These are phyloP conservation scores for Oithona nana DNA, from an alignment of 2,888 invertebrate genomes.

Conservation along the genomic window DNA sequence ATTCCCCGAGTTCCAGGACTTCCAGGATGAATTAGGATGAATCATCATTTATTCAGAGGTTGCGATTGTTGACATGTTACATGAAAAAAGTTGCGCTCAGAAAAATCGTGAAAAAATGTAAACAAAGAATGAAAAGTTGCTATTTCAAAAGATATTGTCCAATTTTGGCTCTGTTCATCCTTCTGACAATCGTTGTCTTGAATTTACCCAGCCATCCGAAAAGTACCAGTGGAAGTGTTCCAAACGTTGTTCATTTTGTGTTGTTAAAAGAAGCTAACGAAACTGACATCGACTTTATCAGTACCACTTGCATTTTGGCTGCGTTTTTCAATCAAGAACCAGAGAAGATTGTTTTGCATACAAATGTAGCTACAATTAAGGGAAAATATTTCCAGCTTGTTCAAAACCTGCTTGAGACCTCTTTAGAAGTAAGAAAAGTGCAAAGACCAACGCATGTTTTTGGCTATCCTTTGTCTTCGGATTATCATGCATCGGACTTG, in stretches of 20 bases:
- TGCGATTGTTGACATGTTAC: too few relatives aligned
- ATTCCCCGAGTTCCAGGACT: too few relatives aligned
- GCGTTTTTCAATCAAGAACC: conserved; percentile 7
- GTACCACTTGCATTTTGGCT: not conserved
- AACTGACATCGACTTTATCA: not conserved
- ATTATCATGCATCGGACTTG: conserved; percentile 24
- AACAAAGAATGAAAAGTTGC: too few relatives aligned
- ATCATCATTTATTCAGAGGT: too few relatives aligned
- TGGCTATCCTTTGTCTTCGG: conserved; percentile 22
- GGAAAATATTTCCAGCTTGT: not conserved
- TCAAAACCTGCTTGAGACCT: not conserved
- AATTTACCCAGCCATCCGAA: too few relatives aligned
- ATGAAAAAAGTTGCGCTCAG: too few relatives aligned
- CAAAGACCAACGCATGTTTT: conserved; percentile 22
- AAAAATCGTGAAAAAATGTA: too few relatives aligned
- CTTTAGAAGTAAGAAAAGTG: not conserved
- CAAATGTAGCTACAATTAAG: not conserved
- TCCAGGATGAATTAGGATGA: too few relatives aligned
- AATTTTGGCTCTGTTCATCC: too few relatives aligned
- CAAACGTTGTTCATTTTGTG: conserved; percentile 14
- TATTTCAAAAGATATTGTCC: too few relatives aligned
- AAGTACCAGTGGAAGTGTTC: conserved; percentile 9
- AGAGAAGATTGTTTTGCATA: not conserved
- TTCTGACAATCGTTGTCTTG: too few relatives aligned
- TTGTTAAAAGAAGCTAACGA: not conserved